Percentiles rank a stretch among this genome's conserved stretches.
Conservation (phyloP, 1,140 invertebrate species). For the Hypsibius dujardini region DNA sequence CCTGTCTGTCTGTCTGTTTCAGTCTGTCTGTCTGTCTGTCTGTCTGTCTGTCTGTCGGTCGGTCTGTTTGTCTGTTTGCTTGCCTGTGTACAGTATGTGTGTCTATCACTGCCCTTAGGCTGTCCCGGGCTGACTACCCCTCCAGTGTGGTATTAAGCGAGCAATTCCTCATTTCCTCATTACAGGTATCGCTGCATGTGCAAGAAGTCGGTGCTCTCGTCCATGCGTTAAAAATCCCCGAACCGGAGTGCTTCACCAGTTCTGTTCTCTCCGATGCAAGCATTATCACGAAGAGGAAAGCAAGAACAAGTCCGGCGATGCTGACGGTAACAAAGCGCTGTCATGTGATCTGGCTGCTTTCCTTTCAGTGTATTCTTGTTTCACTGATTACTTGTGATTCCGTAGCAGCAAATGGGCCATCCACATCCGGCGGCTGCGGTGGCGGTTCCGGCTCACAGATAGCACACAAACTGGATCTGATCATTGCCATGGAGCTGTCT, state of each 20-base stretch:
- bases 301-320: conserved; percentile 1
- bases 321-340: not conserved
- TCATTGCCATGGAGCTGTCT: conserved; percentile 52
- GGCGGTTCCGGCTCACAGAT: conserved; percentile 23
- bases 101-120: too few species aligned
- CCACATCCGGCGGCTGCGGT: not conserved
- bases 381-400: conserved; percentile 11
- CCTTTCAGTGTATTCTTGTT: conserved; percentile 9
- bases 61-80: too few species aligned
- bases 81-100: too few species aligned
- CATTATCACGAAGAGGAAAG: conserved; percentile 28
- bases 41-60: too few species aligned
- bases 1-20: too few species aligned
- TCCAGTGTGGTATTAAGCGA: not conserved
- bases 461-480: conserved; percentile 44
- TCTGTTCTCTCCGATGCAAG: conserved; percentile 38
- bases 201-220: conserved; percentile 31
- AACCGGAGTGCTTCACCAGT: conserved; percentile 37
- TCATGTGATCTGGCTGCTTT: conserved; percentile 10
- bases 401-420: not conserved
- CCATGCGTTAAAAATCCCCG: conserved; percentile 37
- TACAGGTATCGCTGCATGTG: conserved; percentile 30
- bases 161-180: conserved; percentile 22
- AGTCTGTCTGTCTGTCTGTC: too few species aligned
- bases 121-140: not conserved